Conservation (phyloP, 2,113 vertebrate genomes). For the Micronycteris hirsuta region DNA sequence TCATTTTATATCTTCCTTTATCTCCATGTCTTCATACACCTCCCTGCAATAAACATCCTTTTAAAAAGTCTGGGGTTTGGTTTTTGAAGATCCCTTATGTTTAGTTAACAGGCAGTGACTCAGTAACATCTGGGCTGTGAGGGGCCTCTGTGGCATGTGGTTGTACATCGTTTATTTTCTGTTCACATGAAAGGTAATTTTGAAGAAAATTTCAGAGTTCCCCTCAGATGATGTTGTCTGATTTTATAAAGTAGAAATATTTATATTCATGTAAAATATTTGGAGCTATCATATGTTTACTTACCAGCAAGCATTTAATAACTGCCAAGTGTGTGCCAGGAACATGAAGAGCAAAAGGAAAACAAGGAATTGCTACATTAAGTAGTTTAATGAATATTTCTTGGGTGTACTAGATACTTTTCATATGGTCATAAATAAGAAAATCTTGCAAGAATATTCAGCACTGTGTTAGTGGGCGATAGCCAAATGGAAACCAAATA, state of each 20-base stretch:
- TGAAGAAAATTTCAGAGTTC: neutral
- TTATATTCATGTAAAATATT: neutral
- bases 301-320: neutral
- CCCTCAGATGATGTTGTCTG: neutral
- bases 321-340: neutral
- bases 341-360: neutral
- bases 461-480: neutral
- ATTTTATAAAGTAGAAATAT: neutral
- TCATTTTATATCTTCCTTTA: slow-evolving; percentile 18
- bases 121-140: neutral
- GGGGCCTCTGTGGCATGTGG: neutral
- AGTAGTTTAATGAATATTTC: neutral
- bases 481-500: neutral
- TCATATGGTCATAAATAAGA: neutral
- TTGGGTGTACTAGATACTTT: neutral
- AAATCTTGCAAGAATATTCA: neutral
- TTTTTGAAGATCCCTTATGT: neutral
- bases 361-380: neutral
- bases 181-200: neutral
- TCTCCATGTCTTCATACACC: neutral
- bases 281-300: neutral
- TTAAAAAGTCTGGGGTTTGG: neutral
- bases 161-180: neutral
- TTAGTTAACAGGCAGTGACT: neutral
- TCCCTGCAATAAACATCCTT: slow-evolving; percentile 16